Evolutionary conservation across 2,113 vertebrate genomes (phyloP), one percentile per base, ranked within the genome.

Genomic region (Lepus europaeus): DNA sequence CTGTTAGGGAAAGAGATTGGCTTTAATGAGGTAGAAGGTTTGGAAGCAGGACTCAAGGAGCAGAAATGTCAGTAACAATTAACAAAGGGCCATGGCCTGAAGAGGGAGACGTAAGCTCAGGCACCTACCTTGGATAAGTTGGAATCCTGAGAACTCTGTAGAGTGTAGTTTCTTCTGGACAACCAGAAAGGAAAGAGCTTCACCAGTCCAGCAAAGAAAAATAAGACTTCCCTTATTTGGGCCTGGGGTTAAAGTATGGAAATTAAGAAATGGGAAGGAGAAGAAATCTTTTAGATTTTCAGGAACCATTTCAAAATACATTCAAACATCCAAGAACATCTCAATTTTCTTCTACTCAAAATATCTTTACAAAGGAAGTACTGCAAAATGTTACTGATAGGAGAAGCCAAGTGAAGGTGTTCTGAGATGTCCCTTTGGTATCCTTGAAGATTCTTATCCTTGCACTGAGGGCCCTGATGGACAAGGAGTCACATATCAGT

Each of bases 1-100:
- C 68, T 91, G 59, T 33, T 36, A 92, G 61, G 22, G 25, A 90
- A 91, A 89, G 63, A 49, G 92, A 84, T 85, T 88, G 25, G 22
- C 33, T 94, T 51, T 49, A 39, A 77, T 63, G 13, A 89, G n/a
- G 53, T 83, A 89, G 84, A 78, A 87, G 59, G 20, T 86, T 10
- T 79, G 51, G 69, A 92, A 92, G 23, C 20, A 61, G 25, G 64
- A 70, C 39, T 87, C 53, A 27, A 0, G 63, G n/a, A 81, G 17
- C 56, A 85, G 78, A 76, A 25, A 61, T 22, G 16, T 89, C 23
- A 72, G 8, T 64, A 25, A 56, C 20, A 29, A 80, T 56, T 19
- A 73, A 29, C 45, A 20, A 17, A 83, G 56, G n/a, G 8, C 63
- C 39, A 0, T n/a, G 49, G 51, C 23, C 13, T 69, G 22, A 64